phyloP scores from a whole-genome alignment of 2,888 invertebrate genomes.

The Trachelus stipa region DNA sequence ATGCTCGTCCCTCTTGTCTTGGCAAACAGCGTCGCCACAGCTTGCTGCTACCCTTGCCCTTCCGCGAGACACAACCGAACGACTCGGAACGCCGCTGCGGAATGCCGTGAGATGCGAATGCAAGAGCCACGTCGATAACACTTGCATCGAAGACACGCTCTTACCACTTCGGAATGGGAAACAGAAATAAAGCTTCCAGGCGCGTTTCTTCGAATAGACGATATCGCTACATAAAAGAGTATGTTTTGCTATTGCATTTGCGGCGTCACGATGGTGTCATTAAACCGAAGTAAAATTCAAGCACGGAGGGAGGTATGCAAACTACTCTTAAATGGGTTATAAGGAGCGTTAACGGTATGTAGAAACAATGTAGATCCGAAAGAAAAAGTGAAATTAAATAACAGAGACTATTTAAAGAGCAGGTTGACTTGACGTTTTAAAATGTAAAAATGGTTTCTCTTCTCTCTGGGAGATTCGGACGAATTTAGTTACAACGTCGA shows the following conservation, averaged over 20 bases:
- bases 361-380: neutral
- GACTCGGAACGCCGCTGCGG: neutral
- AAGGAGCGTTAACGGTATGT: neutral
- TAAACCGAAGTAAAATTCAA: neutral
- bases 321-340: neutral
- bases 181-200: neutral
- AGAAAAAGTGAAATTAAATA: neutral
- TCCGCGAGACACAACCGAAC: neutral
- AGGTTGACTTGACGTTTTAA: neutral
- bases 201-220: neutral
- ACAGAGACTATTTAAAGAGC: neutral
- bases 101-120: neutral
- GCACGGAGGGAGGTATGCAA: neutral
- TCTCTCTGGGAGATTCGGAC: neutral
- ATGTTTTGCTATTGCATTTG: neutral
- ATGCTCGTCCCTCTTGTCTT: conserved; percentile 7
- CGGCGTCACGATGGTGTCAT: neutral
- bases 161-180: neutral
- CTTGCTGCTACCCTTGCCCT: neutral
- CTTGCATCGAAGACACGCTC: neutral
- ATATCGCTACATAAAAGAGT: neutral
- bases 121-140: neutral
- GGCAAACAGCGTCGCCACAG: neutral
- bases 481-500: neutral
- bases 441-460: neutral